A percentile compares a stretch with the other conserved stretches of the same genome.
phyloP scores from a whole-genome alignment of 2,113 vertebrate species.

The Notiomystis cincta region DNA sequence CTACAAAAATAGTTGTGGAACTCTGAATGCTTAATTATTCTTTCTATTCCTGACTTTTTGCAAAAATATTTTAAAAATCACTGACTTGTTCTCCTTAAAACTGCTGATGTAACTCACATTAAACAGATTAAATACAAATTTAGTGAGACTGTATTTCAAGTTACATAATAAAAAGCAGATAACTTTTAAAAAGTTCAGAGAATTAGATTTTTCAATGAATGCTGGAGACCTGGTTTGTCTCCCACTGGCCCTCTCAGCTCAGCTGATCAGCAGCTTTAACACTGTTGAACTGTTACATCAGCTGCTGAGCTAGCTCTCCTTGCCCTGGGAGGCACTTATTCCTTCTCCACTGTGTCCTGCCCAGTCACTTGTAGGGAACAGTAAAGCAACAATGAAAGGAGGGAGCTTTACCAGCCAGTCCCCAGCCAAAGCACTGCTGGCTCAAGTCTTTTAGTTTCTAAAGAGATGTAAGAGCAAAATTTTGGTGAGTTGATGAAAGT shows the following conservation, averaged over 20 bases:
- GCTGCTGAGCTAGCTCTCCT: neutral
- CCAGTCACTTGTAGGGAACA: neutral
- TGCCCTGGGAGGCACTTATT: neutral
- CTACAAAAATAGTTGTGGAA: neutral
- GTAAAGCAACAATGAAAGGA: neutral
- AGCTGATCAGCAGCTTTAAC: neutral
- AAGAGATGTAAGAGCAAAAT: neutral
- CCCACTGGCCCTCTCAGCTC: neutral
- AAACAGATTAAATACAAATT: neutral
- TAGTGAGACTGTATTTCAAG: neutral
- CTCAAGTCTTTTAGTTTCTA: neutral
- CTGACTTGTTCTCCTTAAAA: neutral
- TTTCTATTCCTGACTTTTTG: neutral
- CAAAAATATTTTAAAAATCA: neutral
- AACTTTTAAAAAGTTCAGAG: neutral
- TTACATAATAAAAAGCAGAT: neutral
- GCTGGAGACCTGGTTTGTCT: neutral
- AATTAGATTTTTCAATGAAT: neutral
- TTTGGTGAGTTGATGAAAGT: neutral
- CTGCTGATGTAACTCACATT: neutral
- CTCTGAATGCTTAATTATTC: neutral
- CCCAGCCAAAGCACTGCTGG: neutral
- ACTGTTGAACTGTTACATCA: neutral
- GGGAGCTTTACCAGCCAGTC: neutral
- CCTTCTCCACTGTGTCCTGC: accelerated